Conservation (phyloP, 1,140 invertebrate species). For the Telenomus remus region DNA sequence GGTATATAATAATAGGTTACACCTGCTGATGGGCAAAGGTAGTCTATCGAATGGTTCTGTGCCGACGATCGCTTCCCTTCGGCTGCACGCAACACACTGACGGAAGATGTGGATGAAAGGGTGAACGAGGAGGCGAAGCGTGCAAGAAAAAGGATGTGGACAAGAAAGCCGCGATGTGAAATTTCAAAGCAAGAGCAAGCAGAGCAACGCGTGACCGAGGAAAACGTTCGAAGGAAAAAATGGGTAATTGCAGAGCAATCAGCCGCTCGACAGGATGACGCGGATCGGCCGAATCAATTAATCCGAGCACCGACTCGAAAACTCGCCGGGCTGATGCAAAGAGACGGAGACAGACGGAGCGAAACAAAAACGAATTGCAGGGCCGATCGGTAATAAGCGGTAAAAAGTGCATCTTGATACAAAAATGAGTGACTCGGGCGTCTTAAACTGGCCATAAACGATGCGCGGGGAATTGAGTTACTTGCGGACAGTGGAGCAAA, state of each 20-base stretch:
- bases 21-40: conserved; percentile 71
- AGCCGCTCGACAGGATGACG: conserved; percentile 20
- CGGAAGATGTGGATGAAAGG: conserved; percentile 54
- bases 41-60: conserved; percentile 65
- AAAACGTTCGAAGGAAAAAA: conserved; percentile 29
- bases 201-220: conserved; percentile 21
- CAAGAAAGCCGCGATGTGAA: conserved; percentile 23
- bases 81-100: conserved; percentile 59
- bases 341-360: conserved; percentile 1
- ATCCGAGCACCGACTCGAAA: conserved; percentile 12
- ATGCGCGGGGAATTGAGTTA: conserved; percentile 41
- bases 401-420: conserved; percentile 45
- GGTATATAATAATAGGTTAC: conserved; percentile 76
- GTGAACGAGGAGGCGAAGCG: conserved; percentile 45
- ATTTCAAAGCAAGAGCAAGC: conserved; percentile 25
- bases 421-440: conserved; percentile 42
- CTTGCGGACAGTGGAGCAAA: conserved; percentile 42
- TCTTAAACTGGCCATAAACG: conserved; percentile 48
- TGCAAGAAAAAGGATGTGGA: conserved; percentile 41
- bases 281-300: conserved; percentile 32
- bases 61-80: conserved; percentile 61
- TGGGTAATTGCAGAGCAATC: conserved; percentile 28
- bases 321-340: not conserved
- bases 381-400: conserved; percentile 36
- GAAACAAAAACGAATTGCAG: conserved; percentile 27